Conservation (phyloP, 1,140 invertebrate species). For the Procambarus virginalis region DNA sequence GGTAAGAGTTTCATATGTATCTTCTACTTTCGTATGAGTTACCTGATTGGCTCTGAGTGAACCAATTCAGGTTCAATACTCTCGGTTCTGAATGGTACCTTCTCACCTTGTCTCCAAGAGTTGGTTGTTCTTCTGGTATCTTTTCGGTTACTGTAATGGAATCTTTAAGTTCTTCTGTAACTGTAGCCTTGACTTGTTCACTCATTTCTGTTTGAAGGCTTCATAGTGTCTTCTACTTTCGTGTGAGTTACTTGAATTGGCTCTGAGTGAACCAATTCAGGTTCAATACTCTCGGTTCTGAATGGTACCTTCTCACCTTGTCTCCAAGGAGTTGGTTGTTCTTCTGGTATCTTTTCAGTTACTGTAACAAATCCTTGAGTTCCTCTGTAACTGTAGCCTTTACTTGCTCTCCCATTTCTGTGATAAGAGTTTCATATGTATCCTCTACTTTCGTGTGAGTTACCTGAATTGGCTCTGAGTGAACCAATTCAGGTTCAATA, state of each 20-base stretch:
- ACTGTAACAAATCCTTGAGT: slow-evolving; percentile 37
- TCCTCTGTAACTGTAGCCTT: slow-evolving; percentile 31
- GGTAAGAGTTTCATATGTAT: slow-evolving; percentile 17
- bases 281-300: slow-evolving; percentile 27
- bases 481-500: slow-evolving; percentile 22
- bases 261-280: slow-evolving; percentile 13
- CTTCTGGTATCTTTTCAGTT: slow-evolving; percentile 40
- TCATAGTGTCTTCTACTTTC: slow-evolving; percentile 34
- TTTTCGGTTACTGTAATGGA: slow-evolving; percentile 48
- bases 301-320: slow-evolving; percentile 34
- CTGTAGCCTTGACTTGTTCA: slow-evolving; percentile 19
- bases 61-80: slow-evolving; percentile 41
- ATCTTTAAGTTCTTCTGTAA: slow-evolving; percentile 28
- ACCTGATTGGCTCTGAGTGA: slow-evolving; percentile 27
- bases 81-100: slow-evolving; percentile 45
- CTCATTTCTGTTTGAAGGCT: slow-evolving; percentile 8
- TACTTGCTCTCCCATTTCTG: slow-evolving; percentile 5
- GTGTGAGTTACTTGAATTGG: slow-evolving; percentile 31
- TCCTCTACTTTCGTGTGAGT: slow-evolving; percentile 39
- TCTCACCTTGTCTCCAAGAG: slow-evolving; percentile 35
- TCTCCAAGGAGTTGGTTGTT: slow-evolving; percentile 22
- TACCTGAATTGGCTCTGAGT: slow-evolving; percentile 16
- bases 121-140: slow-evolving; percentile 39
- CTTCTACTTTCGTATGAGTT: slow-evolving; percentile 47
- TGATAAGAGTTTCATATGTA: slow-evolving; percentile 6